A percentile compares a stretch with the other conserved stretches of the same genome.
phyloP scores from a whole-genome alignment of 2,797 vertebrate species.

The Microhierax caerulescens region DNA sequence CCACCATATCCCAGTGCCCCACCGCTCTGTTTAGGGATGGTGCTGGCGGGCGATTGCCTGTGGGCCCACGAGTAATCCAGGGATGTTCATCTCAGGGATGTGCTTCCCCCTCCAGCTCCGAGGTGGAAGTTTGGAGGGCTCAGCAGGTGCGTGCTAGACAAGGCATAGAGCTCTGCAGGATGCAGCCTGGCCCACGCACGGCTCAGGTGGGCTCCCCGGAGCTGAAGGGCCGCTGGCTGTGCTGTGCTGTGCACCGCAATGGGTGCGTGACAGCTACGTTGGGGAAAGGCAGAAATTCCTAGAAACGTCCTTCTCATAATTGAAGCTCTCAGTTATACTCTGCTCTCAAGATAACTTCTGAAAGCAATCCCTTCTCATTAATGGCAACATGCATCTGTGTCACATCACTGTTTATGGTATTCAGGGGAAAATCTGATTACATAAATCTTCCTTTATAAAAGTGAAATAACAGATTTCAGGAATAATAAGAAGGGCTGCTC shows the following conservation, averaged over 20 bases:
- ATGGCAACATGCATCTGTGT: neutral
- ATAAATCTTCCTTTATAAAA: neutral
- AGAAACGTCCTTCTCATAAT: neutral
- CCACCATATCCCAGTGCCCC: neutral
- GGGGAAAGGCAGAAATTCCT: neutral
- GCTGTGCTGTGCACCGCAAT: neutral
- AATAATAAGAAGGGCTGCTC: neutral
- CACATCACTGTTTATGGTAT: neutral
- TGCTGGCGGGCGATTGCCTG: neutral
- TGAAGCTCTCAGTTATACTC: neutral
- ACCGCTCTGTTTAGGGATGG: fast-evolving
- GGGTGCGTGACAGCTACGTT: neutral
- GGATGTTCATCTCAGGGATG: neutral
- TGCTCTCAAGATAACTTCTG: neutral
- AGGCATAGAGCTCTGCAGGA: neutral
- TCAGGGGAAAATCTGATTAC: neutral
- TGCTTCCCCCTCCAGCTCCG: neutral
- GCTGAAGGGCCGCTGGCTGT: neutral
- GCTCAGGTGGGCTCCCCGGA: neutral
- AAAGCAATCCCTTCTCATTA: conserved; percentile 20
- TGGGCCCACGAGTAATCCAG: neutral
- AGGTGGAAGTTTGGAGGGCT: neutral
- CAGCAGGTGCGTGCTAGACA: neutral
- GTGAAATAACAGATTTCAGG: neutral
- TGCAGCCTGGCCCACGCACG: neutral